phyloP scores from a whole-genome alignment of 2,888 invertebrate species.

The Thecophora atra region DNA sequence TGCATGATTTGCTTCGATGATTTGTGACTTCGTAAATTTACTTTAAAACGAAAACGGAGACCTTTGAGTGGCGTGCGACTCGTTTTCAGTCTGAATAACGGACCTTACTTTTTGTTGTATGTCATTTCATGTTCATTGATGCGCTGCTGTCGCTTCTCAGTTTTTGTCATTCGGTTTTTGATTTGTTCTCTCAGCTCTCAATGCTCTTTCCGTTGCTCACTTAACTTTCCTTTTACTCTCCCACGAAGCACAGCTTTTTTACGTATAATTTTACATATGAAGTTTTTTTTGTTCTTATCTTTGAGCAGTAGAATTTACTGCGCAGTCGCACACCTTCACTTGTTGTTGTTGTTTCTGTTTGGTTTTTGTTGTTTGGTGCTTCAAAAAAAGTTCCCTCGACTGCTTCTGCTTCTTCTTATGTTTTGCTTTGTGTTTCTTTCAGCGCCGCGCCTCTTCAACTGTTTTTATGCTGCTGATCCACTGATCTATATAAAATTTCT shows the following conservation, averaged over 20 bases:
- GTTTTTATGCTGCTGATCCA: constrained; percentile 52
- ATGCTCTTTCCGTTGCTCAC: neutral
- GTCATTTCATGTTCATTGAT: too few species aligned
- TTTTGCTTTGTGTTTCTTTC: constrained; percentile 28
- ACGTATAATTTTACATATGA: too few species aligned
- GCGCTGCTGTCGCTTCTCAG: neutral
- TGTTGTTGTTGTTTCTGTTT: constrained; percentile 39
- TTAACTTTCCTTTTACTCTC: too few species aligned
- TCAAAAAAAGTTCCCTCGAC: neutral
- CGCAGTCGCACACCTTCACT: constrained; percentile 43
- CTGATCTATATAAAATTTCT: constrained; percentile 49
- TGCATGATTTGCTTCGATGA: too few species aligned
- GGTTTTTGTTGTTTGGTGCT: constrained; percentile 33
- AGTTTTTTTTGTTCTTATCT: constrained; percentile 14
- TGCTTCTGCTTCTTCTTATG: constrained; percentile 22
- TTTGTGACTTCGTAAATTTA: too few species aligned
- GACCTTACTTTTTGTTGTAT: too few species aligned
- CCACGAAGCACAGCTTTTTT: too few species aligned
- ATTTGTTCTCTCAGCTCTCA: neutral
- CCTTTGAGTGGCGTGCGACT: too few species aligned
- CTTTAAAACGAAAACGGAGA: too few species aligned
- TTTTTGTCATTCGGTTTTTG: too few species aligned
- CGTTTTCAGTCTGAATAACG: too few species aligned
- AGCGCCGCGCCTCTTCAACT: too few species aligned
- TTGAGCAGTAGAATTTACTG: constrained; percentile 36